phyloP scores from a whole-genome alignment of 2,113 vertebrate genomes.

The Formicarius rufipectus region DNA sequence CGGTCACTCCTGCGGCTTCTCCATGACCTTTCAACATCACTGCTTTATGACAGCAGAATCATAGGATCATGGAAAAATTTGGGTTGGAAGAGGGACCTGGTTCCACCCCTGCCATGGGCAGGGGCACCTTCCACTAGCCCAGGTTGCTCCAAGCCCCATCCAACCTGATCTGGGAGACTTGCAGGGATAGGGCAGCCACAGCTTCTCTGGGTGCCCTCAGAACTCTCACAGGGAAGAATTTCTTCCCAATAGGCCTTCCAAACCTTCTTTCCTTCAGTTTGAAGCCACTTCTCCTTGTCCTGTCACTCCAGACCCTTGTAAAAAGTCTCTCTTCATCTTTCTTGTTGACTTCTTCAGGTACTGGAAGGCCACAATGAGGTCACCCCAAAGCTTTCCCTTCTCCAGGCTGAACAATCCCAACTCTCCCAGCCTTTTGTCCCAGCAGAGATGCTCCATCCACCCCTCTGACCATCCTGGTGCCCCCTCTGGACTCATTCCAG shows the following conservation, averaged over 20 bases:
- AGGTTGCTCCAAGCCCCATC: neutral
- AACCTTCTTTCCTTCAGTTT: neutral
- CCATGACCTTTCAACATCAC: accelerated
- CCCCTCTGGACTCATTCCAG: accelerated
- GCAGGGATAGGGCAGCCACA: neutral
- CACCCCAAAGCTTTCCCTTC: neutral
- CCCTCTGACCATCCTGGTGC: neutral
- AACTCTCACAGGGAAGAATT: accelerated
- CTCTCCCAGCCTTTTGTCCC: neutral
- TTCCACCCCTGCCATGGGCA: neutral
- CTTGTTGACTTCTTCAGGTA: neutral
- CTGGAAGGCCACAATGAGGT: neutral
- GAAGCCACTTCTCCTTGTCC: neutral
- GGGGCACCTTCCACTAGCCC: neutral
- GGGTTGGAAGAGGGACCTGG: neutral
- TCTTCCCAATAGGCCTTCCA: neutral
- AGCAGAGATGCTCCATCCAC: neutral
- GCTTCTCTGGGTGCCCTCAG: accelerated
- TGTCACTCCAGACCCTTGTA: neutral
- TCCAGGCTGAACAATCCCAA: neutral
- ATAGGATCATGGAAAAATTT: neutral
- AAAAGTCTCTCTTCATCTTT: neutral
- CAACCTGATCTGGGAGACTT: neutral
- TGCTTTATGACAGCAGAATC: neutral
- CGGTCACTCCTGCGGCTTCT: neutral